A percentile compares a stretch with the other conserved stretches of the same genome.
These are phyloP conservation scores for Oostethus manadensis DNA, from an alignment of 2,113 vertebrate species.

Conservation along the genomic window DNA sequence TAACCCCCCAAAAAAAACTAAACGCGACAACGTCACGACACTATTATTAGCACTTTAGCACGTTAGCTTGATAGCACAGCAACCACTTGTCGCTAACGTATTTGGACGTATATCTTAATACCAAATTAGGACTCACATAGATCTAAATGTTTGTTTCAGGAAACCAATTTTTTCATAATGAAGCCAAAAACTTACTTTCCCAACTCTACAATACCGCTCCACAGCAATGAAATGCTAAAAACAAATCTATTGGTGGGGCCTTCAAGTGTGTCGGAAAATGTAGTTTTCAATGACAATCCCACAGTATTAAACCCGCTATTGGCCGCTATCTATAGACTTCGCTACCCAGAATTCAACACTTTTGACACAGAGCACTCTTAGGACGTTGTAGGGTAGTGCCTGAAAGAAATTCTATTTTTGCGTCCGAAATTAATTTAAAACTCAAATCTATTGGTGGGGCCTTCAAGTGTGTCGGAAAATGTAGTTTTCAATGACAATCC, in stretches of 20 bases:
- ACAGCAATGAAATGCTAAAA: conserved; percentile 58
- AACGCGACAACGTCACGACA: conserved; percentile 15
- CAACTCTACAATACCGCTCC: conserved; percentile 17
- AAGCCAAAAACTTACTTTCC: background rate
- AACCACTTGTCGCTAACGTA: background rate
- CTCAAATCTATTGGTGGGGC: conserved; percentile 44
- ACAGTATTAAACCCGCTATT: accelerated
- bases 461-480: conserved; percentile 35
- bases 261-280: conserved; percentile 44
- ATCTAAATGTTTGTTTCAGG: background rate
- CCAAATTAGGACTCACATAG: conserved; percentile 19
- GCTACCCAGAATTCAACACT: conserved; percentile 53
- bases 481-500: conserved; percentile 50
- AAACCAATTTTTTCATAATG: background rate
- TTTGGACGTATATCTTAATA: background rate
- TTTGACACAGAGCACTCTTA: background rate
- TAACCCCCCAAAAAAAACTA: background rate
- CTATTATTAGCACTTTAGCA: conserved; percentile 37
- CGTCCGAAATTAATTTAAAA: too few relatives aligned
- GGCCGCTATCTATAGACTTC: conserved; percentile 41
- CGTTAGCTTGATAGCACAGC: background rate
- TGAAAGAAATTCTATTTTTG: background rate
- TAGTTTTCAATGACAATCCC: conserved; percentile 44
- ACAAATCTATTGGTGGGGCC: conserved; percentile 46
- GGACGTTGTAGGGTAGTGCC: background rate